Base-by-base conservation (phyloP, 2,797 vertebrate genomes). In the Clarias pachynema region DNA sequence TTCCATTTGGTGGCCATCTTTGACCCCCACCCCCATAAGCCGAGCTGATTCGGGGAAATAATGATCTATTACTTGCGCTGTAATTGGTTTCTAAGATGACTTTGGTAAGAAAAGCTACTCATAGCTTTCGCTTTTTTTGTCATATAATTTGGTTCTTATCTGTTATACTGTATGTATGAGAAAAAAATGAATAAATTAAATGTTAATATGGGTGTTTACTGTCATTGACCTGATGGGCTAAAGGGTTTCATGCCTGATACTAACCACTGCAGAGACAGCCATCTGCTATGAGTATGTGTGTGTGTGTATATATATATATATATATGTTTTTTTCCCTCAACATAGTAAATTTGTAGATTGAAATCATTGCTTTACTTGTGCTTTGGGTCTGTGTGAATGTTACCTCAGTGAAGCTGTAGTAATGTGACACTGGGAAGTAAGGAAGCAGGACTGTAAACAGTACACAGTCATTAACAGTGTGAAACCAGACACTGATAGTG, bases 1-100 rank as follows among this genome's bases (percentile, higher is more conserved):
- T 93, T 93, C 92, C 93, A 95, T 95, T 95, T 94, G 93, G 92
- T 92, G 87, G 89, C 91, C 93, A 94, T 93, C 93, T 95, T 94
- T 93, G 91, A 92, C 89, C 89, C 85, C 85, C 74, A 49, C 86
- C 73, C 86, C 68, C 87, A 85, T 90, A 91, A 92, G 89, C 90
- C 91, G 87, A 90, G 91, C 91, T 90, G 90, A 92, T 88, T 80
- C 87, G 91, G 78, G 94, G 94, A 94, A 95, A 96, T 94, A 93
- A 95, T 95, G 93, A 96, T 95, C 95, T 96, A 95, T 96, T 96
- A 96, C 94, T 95, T 93, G 94, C 94, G 94, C 92, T 92, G 93
- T 96, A 96, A 96, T 96, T 96, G 95, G 93, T 96, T 96, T 96
- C 93, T 94, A 96, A 95, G 94, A 95, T 95, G 93, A 93, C 92